Conservation (phyloP, 2,888 invertebrate species). For the Apotomis capreana region DNA sequence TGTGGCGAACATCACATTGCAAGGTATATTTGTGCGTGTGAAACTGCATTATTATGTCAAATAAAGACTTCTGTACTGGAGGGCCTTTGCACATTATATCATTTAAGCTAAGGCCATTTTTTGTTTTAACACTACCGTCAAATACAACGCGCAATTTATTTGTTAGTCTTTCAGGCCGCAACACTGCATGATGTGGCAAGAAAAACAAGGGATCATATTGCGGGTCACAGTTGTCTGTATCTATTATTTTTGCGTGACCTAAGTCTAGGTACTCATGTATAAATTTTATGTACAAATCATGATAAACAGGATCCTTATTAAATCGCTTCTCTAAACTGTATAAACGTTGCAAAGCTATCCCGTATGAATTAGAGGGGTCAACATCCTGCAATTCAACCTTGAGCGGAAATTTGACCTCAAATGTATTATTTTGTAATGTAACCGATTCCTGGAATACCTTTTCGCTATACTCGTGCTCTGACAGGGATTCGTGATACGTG, state of each 20-base stretch:
- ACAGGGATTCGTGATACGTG: conserved; percentile 10
- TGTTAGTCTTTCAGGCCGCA: conserved; percentile 9
- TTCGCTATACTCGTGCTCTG: conserved; percentile 23
- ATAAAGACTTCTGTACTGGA: no score
- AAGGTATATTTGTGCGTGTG: no score
- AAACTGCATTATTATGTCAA: no score
- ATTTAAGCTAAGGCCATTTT: no score
- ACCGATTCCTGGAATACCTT: neutral
- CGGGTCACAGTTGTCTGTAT: conserved; percentile 26
- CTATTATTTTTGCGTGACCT: conserved; percentile 16
- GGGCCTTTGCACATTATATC: conserved; percentile 33
- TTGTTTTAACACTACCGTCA: neutral
- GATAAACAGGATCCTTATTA: no score
- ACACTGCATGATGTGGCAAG: conserved; percentile 26
- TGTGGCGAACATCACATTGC: no score
- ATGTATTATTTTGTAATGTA: no score
- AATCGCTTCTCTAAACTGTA: no score
- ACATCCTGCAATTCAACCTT: no score
- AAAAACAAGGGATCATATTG: conserved; percentile 12
- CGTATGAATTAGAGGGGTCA: conserved; percentile 19
- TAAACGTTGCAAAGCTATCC: conserved; percentile 7
- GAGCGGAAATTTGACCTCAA: no score
- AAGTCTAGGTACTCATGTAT: conserved; percentile 10
- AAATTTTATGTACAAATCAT: no score
- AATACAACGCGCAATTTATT: conserved; percentile 17